Evolutionary conservation across 2,113 vertebrate genomes (phyloP).

Genomic region (Coregonus clupeaformis): DNA sequence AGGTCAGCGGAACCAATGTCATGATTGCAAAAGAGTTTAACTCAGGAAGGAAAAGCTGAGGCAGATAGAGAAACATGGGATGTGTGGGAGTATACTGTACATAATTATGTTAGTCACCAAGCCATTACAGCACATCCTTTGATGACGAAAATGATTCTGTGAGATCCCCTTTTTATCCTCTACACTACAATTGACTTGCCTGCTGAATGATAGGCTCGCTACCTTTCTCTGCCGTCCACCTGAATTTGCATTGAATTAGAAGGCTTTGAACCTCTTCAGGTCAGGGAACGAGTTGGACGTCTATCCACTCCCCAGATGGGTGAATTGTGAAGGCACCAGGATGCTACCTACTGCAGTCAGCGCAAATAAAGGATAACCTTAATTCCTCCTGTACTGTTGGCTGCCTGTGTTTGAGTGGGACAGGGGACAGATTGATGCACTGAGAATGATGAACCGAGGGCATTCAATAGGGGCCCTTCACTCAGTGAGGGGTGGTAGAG

Average conservation of each 20-base stretch:
- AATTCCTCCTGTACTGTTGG: conserved; percentile 17
- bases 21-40: background rate
- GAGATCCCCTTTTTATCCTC: background rate
- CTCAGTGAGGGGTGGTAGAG: conserved; percentile 29
- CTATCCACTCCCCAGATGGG: background rate
- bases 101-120: background rate
- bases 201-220: background rate
- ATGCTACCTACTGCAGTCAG: conserved; percentile 33
- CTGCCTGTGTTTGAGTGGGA: background rate
- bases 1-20: background rate
- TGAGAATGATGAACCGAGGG: conserved; percentile 24
- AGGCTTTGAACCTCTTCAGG: background rate
- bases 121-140: background rate
- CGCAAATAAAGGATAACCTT: conserved; percentile 24
- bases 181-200: background rate
- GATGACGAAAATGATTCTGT: too few species aligned
- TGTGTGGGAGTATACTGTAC: background rate
- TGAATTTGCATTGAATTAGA: background rate
- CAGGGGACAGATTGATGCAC: conserved; percentile 9
- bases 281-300: background rate
- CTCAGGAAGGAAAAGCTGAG: background rate
- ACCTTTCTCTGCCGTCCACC: background rate
- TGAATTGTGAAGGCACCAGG: conserved; percentile 3
- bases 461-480: conserved; percentile 33
- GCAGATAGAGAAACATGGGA: background rate